Evolutionary conservation across 2,797 vertebrate genomes (phyloP).

Genomic region (Neoniphon sammara): DNA sequence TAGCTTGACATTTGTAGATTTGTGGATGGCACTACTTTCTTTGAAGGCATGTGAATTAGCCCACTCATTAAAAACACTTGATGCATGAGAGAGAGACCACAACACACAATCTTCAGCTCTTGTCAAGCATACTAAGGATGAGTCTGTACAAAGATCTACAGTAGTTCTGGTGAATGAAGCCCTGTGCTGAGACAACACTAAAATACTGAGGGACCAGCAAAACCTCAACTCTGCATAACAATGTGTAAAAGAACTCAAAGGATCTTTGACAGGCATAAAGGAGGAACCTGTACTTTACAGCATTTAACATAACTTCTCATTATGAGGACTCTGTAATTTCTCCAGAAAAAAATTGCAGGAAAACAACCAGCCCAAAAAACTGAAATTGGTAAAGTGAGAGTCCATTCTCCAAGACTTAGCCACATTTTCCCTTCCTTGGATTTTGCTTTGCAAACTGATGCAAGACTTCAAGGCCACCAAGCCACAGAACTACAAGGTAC

Average conservation of each 20-base stretch:
- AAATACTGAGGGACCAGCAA: slow-evolving; percentile 67
- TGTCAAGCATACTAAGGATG: slow-evolving; percentile 50
- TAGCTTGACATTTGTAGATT: slow-evolving; percentile 25
- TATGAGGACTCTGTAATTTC: slow-evolving; percentile 81
- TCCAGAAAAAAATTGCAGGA: slow-evolving; percentile 71
- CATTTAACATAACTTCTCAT: slow-evolving; percentile 86
- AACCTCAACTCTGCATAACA: slow-evolving; percentile 85
- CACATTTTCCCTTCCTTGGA: slow-evolving; percentile 54
- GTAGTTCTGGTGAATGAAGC: slow-evolving; percentile 52
- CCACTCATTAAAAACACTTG: slow-evolving; percentile 61
- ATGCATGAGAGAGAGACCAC: slow-evolving; percentile 62
- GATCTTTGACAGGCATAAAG: slow-evolving; percentile 74
- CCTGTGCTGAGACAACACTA: slow-evolving; percentile 57
- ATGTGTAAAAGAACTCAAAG: slow-evolving; percentile 80
- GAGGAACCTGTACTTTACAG: slow-evolving; percentile 84
- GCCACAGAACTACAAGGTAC: slow-evolving; percentile 50
- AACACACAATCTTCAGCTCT: slow-evolving; percentile 52
- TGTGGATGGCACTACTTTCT: slow-evolving; percentile 44
- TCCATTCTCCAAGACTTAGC: slow-evolving; percentile 56
- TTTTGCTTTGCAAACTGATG: slow-evolving; percentile 51
- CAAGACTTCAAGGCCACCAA: slow-evolving; percentile 55
- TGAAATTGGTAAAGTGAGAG: slow-evolving; percentile 67
- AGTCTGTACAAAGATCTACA: slow-evolving; percentile 46
- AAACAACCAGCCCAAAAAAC: slow-evolving; percentile 74
- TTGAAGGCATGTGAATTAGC: slow-evolving; percentile 60